Conservation (phyloP, 2,113 vertebrate species). For the Spermophilus dauricus region DNA sequence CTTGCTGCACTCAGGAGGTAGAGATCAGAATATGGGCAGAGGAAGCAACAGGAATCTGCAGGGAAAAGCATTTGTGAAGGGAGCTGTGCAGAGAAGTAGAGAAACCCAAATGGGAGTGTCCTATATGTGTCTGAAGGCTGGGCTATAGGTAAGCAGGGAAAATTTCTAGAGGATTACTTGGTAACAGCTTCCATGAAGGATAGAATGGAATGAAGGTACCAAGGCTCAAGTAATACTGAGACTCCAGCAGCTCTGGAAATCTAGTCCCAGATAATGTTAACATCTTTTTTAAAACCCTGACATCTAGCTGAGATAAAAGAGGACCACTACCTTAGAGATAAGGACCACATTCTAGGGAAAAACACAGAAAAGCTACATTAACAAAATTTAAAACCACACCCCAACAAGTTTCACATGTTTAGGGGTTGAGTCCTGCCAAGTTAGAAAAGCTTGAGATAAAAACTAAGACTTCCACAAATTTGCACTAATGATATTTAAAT, state of each 20-base stretch:
- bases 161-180: background rate
- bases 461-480: background rate
- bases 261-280: background rate
- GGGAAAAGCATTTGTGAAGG: background rate
- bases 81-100: background rate
- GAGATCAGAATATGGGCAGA: background rate
- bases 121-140: background rate
- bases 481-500: background rate
- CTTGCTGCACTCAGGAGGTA: background rate
- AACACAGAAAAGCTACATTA: background rate
- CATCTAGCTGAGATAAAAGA: background rate
- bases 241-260: background rate
- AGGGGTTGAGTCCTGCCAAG: background rate
- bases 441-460: background rate
- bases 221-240: background rate
- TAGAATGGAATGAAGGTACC: background rate
- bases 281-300: background rate
- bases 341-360: background rate
- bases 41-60: background rate
- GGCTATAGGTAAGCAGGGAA: background rate
- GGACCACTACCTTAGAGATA: background rate
- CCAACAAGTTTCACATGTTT: background rate
- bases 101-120: background rate
- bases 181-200: background rate
- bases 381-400: background rate